Evolutionary conservation across 2,888 invertebrate genomes (phyloP).

Genomic region (Mystacides longicornis): DNA sequence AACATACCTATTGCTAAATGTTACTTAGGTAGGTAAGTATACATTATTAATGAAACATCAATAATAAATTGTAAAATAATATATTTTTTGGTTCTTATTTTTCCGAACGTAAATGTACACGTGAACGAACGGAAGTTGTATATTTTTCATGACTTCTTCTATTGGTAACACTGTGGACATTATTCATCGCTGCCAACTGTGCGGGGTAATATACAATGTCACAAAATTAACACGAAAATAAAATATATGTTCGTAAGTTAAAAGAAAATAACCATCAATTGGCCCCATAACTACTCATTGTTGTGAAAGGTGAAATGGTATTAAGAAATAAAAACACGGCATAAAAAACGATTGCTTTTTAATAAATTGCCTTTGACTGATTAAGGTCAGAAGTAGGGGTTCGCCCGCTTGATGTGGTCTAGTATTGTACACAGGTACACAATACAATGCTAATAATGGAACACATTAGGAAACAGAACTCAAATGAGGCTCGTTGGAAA

Average conservation of each 20-base stretch:
- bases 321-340: slow-evolving; percentile 3
- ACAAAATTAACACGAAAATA: slow-evolving; percentile 1
- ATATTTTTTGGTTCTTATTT: too few relatives aligned
- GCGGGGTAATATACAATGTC: background rate
- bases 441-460: background rate
- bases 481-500: background rate
- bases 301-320: background rate
- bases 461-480: background rate
- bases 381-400: background rate
- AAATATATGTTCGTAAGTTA: background rate
- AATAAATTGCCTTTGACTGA: slow-evolving; percentile 5
- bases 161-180: too few relatives aligned
- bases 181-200: background rate
- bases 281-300: too few relatives aligned
- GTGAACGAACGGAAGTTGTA: too few relatives aligned
- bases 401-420: too few relatives aligned
- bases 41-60: too few relatives aligned
- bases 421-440: too few relatives aligned
- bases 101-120: too few relatives aligned
- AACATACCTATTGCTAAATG: too few relatives aligned
- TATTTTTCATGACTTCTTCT: too few relatives aligned
- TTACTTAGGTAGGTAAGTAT: too few relatives aligned
- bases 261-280: background rate
- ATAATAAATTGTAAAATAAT: too few relatives aligned
- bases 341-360: slow-evolving; percentile 5